Base-by-base conservation (phyloP, 64 coral and sea anemone species). In the Porites lutea region DNA sequence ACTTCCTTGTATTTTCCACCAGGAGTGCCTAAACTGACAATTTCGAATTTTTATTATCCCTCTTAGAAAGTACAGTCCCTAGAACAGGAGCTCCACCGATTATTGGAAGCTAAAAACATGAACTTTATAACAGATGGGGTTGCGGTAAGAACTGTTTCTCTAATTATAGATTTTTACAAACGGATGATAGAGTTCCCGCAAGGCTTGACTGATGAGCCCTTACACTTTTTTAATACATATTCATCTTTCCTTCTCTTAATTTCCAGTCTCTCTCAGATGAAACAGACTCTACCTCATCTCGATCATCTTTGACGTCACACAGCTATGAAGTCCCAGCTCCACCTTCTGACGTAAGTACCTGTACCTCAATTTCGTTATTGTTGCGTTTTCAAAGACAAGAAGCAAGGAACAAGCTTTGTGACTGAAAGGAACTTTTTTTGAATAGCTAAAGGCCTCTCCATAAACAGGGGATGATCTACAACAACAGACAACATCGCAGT, bases 11-110 rank as follows among this genome's bases (percentile, higher is more conserved):
- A 37, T 37, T 22, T 52, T 2, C 15, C 20, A 37, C 18, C 50
- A 54, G 59, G 53, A 21, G 27, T 37, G 27, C 27, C 27, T 37
- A 37, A 37, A 55, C 53, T 64, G 16, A 64, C 12, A 13, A 10
- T 14, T 65, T 1, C 19, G 44, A 37, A 59, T 21, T 74, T 88
- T 12, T 47, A 13, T 12, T 19, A 3, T 19, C 1, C 57, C 46
- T 69, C 82, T 57, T 52, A 93, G 92, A 93, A 88, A 93, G 86
- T 82, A 19, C 92, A 88, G 50, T 10, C 47, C 15, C 58, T 93
- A 13, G 86, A 93, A 53, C 74, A 88, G 53, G 86, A 93, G 8
- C 66, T 93, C n/a, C 27, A 68, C 45, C 66, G 65, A 79, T 23
- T 89, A 8, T 13, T 68, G 63, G 48, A 65, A 50, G 8, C 61